These are phyloP conservation scores for Paracanthobrama guichenoti DNA, from an alignment of 2,113 vertebrate species.

Conservation along the genomic window DNA sequence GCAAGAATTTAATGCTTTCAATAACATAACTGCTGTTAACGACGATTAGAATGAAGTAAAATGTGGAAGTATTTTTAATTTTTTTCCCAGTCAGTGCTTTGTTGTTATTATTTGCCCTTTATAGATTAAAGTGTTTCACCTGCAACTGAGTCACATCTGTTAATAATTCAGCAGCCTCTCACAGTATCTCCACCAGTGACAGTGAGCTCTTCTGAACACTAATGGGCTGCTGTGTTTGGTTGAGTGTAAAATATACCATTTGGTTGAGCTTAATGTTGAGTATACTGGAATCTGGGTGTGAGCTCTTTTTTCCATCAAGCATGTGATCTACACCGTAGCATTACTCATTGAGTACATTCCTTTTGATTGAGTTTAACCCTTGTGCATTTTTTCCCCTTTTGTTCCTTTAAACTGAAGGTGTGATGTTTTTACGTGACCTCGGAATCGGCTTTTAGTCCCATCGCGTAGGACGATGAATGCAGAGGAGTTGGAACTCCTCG, in stretches of 20 bases:
- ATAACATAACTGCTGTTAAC: background rate
- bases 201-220: background rate
- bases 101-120: background rate
- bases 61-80: background rate
- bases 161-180: conserved; percentile 30
- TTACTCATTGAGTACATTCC: background rate
- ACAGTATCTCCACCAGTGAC: background rate
- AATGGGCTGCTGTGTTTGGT: background rate
- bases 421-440: conserved; percentile 29
- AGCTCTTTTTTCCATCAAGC: background rate
- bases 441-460: conserved; percentile 73
- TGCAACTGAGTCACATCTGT: conserved; percentile 12
- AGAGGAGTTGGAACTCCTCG: conserved; percentile 94
- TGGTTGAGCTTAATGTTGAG: background rate
- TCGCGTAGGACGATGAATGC: conserved; percentile 94
- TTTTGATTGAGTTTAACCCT: background rate
- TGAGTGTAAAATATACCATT: background rate
- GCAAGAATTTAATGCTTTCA: background rate
- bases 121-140: background rate
- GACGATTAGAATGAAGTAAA: background rate
- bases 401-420: background rate
- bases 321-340: background rate
- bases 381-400: background rate
- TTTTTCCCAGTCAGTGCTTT: background rate
- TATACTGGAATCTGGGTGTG: conserved; percentile 19